These are phyloP conservation scores for Coregonus clupeaformis DNA, from an alignment of 2,113 vertebrate species.

Conservation along the genomic window DNA sequence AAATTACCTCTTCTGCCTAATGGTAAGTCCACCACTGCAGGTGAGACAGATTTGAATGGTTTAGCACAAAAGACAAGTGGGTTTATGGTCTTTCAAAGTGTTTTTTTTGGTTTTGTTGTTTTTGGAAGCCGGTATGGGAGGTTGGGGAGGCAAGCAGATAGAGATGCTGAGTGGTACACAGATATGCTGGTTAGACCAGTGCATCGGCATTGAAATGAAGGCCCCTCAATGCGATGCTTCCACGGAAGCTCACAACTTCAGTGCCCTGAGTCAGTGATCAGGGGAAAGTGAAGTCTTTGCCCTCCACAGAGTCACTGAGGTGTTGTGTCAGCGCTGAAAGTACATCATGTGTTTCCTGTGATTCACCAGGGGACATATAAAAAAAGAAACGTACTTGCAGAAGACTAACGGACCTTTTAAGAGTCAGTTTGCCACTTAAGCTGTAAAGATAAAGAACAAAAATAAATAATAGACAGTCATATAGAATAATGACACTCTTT, in stretches of 20 bases:
- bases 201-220: not conserved
- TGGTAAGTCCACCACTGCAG: not conserved
- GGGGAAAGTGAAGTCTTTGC: not conserved
- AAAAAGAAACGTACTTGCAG: not conserved
- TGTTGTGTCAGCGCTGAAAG: not conserved
- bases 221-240: not conserved
- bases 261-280: not conserved
- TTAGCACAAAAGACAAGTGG: not conserved
- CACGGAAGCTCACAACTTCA: not conserved
- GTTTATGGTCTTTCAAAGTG: not conserved
- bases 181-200: not conserved
- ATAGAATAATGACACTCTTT: not conserved
- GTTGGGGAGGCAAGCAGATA: not conserved
- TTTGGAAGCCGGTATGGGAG: not conserved
- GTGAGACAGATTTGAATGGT: not conserved
- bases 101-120: not conserved
- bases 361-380: not conserved
- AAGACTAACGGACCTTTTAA: not conserved
- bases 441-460: not conserved
- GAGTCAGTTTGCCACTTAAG: not conserved
- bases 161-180: not conserved
- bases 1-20: too few species aligned
- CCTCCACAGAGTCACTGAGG: not conserved
- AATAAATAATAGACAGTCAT: not conserved
- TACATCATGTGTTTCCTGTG: constrained; percentile 8